Conservation (phyloP, 2,113 vertebrate species). For the Falcunculus frontatus region DNA sequence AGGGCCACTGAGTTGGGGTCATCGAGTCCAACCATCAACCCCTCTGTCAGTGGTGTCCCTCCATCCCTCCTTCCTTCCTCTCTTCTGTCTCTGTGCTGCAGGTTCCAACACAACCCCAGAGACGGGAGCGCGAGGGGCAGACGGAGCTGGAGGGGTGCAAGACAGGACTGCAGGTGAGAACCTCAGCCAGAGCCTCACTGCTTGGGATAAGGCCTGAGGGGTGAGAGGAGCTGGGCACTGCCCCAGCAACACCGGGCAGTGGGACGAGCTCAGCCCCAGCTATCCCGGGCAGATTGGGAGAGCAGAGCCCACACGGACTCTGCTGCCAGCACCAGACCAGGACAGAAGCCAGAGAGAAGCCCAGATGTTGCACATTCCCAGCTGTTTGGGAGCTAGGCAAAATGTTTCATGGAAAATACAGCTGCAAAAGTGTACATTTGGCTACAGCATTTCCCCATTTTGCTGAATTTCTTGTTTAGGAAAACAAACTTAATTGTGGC, state of each 20-base stretch:
- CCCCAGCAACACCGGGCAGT: background rate
- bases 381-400: background rate
- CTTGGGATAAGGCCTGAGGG: fast-evolving
- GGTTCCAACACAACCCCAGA: background rate
- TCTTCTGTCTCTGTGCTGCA: background rate
- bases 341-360: background rate
- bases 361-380: background rate
- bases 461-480: background rate
- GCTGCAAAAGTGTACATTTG: background rate
- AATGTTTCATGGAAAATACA: background rate
- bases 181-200: background rate
- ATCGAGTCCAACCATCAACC: background rate
- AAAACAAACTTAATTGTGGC: conserved; percentile 1
- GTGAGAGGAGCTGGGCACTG: background rate
- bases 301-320: background rate
- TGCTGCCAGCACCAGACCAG: background rate
- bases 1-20: background rate
- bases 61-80: background rate
- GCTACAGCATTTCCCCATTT: background rate
- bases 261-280: background rate
- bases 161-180: background rate
- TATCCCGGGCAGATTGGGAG: fast-evolving
- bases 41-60: background rate
- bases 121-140: fast-evolving
- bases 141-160: background rate